Evolutionary conservation across 2,888 invertebrate species (phyloP).

Genomic region (Napeogenes inachia): DNA sequence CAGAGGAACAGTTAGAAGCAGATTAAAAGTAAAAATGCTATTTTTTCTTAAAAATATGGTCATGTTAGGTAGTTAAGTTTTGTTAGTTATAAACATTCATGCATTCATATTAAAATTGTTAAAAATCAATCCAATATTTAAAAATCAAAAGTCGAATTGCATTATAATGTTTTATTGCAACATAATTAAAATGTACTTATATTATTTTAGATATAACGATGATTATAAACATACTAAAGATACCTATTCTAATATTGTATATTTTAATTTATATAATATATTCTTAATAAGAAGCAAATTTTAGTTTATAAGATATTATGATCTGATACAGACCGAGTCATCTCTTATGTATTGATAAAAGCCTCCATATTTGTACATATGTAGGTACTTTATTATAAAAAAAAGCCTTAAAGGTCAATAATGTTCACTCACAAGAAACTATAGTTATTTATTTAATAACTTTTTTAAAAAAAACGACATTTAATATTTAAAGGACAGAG

Average conservation of each 20-base stretch:
- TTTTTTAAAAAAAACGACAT: no score
- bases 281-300: constrained; percentile 1
- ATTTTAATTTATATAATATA: constrained; percentile 19
- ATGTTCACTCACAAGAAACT: no score
- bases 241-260: constrained; percentile 8
- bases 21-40: no score
- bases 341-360: constrained; percentile 30
- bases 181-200: constrained; percentile 21
- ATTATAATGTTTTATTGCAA: constrained; percentile 27
- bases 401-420: background rate
- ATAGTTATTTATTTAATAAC: no score
- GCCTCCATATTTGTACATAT: constrained; percentile 53
- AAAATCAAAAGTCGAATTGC: constrained; percentile 24
- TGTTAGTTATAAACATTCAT: no score
- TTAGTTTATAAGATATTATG: constrained; percentile 22
- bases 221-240: constrained; percentile 1
- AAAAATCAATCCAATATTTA: constrained; percentile 8
- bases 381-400: constrained; percentile 24
- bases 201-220: constrained; percentile 17
- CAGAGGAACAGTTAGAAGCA: no score
- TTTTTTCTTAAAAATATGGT: no score
- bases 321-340: constrained; percentile 71
- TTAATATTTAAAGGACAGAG: no score
- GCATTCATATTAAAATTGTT: background rate
- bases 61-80: no score